Percentiles rank a stretch among this genome's conserved stretches.
Evolutionary conservation across 2,888 invertebrate genomes (phyloP).

Genomic region (Bimastos eiseni): DNA sequence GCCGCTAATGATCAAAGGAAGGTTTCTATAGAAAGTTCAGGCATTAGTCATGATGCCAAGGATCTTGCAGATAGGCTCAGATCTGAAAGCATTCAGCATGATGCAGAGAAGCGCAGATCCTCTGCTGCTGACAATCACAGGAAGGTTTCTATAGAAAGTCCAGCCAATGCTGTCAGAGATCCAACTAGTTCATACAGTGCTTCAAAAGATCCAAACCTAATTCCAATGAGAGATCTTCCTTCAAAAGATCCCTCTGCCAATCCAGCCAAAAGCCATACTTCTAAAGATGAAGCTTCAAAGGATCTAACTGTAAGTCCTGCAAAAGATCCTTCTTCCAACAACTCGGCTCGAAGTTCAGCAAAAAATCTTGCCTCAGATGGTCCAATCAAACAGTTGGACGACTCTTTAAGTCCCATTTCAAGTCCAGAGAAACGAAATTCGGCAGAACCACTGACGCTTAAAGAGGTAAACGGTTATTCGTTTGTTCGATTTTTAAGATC

Average conservation of each 20-base stretch:
- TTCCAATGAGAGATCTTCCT: background rate
- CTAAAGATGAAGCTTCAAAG: background rate
- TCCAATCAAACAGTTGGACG: background rate
- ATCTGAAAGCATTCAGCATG: background rate
- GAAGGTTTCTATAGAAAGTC: background rate
- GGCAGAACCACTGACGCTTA: background rate
- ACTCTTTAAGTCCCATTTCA: background rate
- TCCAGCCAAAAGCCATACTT: no score
- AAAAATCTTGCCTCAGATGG: background rate
- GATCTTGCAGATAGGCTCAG: background rate
- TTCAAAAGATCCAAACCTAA: background rate
- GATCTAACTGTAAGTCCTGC: background rate
- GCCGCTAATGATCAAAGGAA: background rate
- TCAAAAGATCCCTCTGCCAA: background rate
- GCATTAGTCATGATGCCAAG: background rate
- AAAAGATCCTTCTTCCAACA: background rate
- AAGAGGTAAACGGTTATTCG: background rate
- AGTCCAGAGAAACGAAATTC: background rate
- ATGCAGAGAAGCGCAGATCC: background rate
- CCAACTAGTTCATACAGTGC: background rate
- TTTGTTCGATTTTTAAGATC: conserved; percentile 2
- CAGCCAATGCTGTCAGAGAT: background rate
- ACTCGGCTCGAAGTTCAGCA: background rate
- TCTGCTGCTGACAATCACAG: background rate
- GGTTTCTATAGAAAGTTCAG: background rate